A percentile compares a stretch with the other conserved stretches of the same genome.
phyloP scores from a whole-genome alignment of 2,888 invertebrate genomes.

The Sinelater perroti region DNA sequence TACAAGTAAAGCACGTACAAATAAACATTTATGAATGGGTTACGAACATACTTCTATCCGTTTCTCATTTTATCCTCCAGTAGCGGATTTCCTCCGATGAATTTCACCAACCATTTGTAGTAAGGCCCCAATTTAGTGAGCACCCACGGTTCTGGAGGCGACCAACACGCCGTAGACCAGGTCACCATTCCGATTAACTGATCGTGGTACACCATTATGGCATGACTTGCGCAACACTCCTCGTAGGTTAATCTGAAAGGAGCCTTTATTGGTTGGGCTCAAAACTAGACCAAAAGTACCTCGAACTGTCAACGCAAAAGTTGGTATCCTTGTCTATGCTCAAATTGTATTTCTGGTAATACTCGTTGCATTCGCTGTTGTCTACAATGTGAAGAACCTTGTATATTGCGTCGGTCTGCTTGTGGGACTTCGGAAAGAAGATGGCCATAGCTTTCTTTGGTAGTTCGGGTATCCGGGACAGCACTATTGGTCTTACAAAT shows the following conservation, averaged over 20 bases:
- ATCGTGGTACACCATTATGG: neutral
- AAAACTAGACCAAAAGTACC: neutral
- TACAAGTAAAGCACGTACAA: too few species aligned
- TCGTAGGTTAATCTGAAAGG: neutral
- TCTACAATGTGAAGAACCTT: neutral
- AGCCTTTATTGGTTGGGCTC: neutral
- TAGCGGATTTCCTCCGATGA: neutral
- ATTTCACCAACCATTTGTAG: neutral
- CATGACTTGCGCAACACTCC: constrained; percentile 9
- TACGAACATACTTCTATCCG: too few species aligned
- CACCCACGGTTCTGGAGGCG: constrained; percentile 6
- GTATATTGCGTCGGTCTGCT: neutral
- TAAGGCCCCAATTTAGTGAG: neutral
- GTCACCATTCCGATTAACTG: constrained; percentile 7
- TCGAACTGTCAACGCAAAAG: constrained; percentile 6
- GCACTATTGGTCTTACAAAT: neutral
- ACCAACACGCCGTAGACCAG: constrained; percentile 11
- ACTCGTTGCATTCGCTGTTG: neutral
- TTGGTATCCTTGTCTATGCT: neutral
- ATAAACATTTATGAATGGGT: too few species aligned
- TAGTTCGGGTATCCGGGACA: neutral
- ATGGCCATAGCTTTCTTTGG: neutral
- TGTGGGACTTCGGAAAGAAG: neutral
- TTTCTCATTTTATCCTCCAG: neutral
- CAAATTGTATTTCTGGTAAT: constrained; percentile 5